Evolutionary conservation across 1,140 invertebrate genomes (phyloP).

Genomic region (Drosophila chauvacae): DNA sequence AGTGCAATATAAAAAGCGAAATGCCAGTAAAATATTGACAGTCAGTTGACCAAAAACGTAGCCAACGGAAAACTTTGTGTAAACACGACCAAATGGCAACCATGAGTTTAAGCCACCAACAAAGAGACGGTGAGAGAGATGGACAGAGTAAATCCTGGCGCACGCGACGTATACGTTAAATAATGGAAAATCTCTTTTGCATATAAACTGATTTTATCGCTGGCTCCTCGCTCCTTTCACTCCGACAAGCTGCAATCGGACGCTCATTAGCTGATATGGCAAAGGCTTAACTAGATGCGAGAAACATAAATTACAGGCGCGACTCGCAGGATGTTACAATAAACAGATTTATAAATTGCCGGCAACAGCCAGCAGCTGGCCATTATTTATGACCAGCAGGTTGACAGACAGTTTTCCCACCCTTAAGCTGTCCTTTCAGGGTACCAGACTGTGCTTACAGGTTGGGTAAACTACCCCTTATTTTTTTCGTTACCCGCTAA

Average conservation of each 20-base stretch:
- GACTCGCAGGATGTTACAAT: constrained; percentile 40
- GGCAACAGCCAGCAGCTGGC: constrained; percentile 32
- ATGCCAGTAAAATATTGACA: constrained; percentile 66
- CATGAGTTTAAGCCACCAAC: neutral
- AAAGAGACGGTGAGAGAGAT: neutral
- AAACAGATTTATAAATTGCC: constrained; percentile 52
- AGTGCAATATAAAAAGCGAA: constrained; percentile 41
- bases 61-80: constrained; percentile 36
- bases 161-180: constrained; percentile 43
- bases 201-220: constrained; percentile 6
- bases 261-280: constrained; percentile 40
- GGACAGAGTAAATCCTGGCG: neutral
- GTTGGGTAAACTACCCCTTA: neutral
- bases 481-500: constrained; percentile 36
- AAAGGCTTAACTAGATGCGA: constrained; percentile 35
- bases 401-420: constrained; percentile 44
- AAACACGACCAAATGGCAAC: constrained; percentile 29
- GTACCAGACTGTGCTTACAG: neutral
- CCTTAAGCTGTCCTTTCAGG: neutral
- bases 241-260: constrained; percentile 32
- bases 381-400: constrained; percentile 46
- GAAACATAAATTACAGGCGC: constrained; percentile 47
- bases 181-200: constrained; percentile 15
- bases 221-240: neutral
- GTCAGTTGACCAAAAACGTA: constrained; percentile 44